These are phyloP conservation scores for Diogma glabrata DNA, from an alignment of 2,888 invertebrate species.

Conservation along the genomic window DNA sequence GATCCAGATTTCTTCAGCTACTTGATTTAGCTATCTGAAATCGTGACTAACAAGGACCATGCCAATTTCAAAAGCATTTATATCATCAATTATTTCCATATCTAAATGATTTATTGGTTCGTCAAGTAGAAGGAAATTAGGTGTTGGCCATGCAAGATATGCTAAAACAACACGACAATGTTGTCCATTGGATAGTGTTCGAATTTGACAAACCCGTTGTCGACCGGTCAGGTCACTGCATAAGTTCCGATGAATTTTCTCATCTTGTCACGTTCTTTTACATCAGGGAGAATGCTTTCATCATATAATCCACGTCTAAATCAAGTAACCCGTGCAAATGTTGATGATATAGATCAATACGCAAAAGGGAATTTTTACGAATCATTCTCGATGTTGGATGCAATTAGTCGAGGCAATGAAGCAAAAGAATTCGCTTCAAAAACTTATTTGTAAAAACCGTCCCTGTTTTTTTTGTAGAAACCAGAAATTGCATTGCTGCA, in stretches of 20 bases:
- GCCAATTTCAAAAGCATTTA: constrained; percentile 96
- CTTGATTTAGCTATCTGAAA: constrained; percentile 97
- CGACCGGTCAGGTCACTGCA: constrained; percentile 90
- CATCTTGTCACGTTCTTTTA: constrained; percentile 98
- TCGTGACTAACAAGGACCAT: constrained; percentile 99
- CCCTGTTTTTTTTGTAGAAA: too few relatives aligned
- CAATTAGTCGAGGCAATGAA: too few relatives aligned
- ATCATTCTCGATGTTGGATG: constrained; percentile 94
- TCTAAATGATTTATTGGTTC: constrained; percentile 91
- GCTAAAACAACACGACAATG: constrained; percentile 97
- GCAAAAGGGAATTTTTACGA: constrained; percentile 92
- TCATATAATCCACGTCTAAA: constrained; percentile 94
- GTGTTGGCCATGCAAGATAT: constrained; percentile 95
- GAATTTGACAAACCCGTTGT: constrained; percentile 64
- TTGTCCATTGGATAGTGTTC: constrained; percentile 84
- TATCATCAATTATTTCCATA: constrained; percentile 97
- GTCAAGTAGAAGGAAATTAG: constrained; percentile 76
- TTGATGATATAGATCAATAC: constrained; percentile 97
- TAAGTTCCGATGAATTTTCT: constrained; percentile 97
- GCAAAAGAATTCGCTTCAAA: too few relatives aligned
- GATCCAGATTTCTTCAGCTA: constrained; percentile 98
- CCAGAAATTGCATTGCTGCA: too few relatives aligned
- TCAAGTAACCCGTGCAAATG: constrained; percentile 95
- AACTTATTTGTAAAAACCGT: too few relatives aligned
- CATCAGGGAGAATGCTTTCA: constrained; percentile 89